These are phyloP conservation scores for Coregonus sp. DNA, from an alignment of 2,797 vertebrate species.

Conservation along the genomic window DNA sequence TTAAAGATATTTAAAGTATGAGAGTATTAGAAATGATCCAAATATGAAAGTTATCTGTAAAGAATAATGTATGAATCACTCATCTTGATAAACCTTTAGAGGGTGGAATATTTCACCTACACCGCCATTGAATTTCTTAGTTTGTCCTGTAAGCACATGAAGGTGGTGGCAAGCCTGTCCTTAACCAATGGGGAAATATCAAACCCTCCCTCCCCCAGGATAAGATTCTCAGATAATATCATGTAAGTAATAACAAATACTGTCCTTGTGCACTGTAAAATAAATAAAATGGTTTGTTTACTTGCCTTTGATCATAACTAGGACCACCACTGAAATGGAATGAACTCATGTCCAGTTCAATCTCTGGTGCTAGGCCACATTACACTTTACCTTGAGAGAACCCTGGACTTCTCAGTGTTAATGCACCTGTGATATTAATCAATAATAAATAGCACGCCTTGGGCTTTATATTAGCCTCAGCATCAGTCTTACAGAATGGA, in stretches of 20 bases:
- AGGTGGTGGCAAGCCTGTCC: neutral
- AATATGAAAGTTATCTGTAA: conserved; percentile 40
- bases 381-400: conserved; percentile 2
- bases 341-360: neutral
- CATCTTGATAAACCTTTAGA: conserved; percentile 39
- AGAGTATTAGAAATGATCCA: conserved; percentile 42
- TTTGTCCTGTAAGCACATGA: neutral
- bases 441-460: neutral
- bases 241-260: neutral
- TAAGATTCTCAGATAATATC: neutral
- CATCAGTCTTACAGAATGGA: neutral
- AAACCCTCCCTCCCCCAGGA: neutral
- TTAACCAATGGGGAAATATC: neutral
- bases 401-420: conserved; percentile 1
- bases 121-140: neutral
- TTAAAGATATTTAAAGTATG: conserved; percentile 46
- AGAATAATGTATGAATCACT: conserved; percentile 41
- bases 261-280: neutral
- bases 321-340: conserved; percentile 1
- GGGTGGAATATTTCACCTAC: conserved; percentile 24
- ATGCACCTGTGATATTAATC: neutral
- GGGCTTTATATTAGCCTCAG: neutral
- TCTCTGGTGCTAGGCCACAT: conserved; percentile 1
- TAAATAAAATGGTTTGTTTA: neutral
- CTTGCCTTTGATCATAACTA: neutral